Conservation (phyloP, 2,113 vertebrate genomes). For the Odobenus rosmarus region DNA sequence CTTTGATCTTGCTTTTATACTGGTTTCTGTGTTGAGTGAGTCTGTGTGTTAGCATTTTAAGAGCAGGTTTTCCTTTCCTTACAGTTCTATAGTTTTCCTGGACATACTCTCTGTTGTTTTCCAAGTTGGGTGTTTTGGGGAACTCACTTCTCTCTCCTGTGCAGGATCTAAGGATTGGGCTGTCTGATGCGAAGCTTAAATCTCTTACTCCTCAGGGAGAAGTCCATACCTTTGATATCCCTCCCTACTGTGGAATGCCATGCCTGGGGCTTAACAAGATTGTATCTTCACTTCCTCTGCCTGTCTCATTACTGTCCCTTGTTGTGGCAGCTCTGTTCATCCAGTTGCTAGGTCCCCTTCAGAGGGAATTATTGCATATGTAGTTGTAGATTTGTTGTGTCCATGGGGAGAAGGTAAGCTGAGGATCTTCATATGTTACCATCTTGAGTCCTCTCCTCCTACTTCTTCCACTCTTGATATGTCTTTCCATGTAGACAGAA, state of each 20-base stretch:
- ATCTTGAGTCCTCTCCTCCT: neutral
- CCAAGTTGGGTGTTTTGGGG: neutral
- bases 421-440: neutral
- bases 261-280: neutral
- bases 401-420: neutral
- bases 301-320: neutral
- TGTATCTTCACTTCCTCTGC: neutral
- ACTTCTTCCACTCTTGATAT: neutral
- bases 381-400: neutral
- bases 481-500: neutral
- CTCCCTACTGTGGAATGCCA: neutral
- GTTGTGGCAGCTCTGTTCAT: neutral
- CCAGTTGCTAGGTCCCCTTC: neutral
- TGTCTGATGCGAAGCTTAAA: neutral
- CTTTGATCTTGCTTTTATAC: neutral
- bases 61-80: neutral
- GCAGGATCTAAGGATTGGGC: neutral
- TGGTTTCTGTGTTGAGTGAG: neutral
- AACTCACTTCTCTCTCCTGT: neutral
- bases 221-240: neutral
- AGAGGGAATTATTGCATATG: neutral
- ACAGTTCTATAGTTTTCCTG: neutral
- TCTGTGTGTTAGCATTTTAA: neutral
- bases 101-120: neutral
- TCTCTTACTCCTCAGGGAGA: neutral